phyloP scores from a whole-genome alignment of 2,888 invertebrate species.

The Tetrapedia diversipes region DNA sequence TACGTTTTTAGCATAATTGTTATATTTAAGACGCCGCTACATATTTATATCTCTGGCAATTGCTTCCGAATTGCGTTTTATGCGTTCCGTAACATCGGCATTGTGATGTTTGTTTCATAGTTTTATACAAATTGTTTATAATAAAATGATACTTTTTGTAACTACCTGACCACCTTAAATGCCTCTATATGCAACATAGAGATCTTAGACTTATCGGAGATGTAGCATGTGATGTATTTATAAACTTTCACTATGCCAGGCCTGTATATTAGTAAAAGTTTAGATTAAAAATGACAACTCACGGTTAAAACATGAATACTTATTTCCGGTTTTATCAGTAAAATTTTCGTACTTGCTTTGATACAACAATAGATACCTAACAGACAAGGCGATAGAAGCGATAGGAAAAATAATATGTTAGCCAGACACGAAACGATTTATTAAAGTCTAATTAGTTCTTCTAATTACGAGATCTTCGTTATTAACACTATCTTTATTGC shows the following conservation, averaged over 20 bases:
- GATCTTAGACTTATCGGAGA: background rate
- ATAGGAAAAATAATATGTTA: too few species aligned
- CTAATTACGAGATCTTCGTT: background rate
- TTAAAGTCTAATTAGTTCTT: background rate
- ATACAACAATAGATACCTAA: too few species aligned
- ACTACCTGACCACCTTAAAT: background rate
- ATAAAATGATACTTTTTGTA: conserved; percentile 63
- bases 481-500: background rate
- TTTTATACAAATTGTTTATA: conserved; percentile 65
- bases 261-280: background rate
- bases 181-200: background rate
- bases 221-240: background rate
- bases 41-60: conserved; percentile 69
- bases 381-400: too few species aligned
- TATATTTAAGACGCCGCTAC: conserved; percentile 54
- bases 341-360: too few species aligned
- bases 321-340: too few species aligned
- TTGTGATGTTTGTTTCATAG: conserved; percentile 68
- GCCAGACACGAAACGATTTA: background rate
- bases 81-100: conserved; percentile 34
- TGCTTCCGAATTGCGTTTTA: conserved; percentile 37
- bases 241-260: conserved; percentile 31
- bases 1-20: conserved; percentile 41
- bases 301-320: background rate
- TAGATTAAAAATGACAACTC: background rate